phyloP scores from a whole-genome alignment of 2,888 invertebrate species.

The Plutella xylostella region DNA sequence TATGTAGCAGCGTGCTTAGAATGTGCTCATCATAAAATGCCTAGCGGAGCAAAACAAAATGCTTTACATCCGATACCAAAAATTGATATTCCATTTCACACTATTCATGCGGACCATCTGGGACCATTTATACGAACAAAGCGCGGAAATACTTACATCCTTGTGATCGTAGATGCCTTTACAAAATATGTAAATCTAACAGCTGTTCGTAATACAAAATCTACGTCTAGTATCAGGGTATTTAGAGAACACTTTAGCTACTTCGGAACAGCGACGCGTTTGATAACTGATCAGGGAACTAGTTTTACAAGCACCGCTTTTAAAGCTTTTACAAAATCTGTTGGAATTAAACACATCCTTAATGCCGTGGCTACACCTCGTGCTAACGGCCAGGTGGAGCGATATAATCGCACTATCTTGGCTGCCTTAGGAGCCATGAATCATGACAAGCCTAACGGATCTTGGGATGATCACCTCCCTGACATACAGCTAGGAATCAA shows the following conservation, averaged over 20 bases:
- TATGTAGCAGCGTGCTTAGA: not conserved
- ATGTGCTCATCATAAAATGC: not conserved
- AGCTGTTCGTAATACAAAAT: not conserved
- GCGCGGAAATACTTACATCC: not conserved
- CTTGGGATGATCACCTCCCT: too few relatives aligned
- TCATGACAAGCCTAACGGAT: too few relatives aligned
- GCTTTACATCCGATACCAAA: not conserved
- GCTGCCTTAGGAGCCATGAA: too few relatives aligned
- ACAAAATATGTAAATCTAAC: not conserved
- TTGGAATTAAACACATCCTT: not conserved
- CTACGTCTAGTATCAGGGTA: not conserved
- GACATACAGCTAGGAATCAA: too few relatives aligned
- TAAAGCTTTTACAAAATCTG: not conserved
- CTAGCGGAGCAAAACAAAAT: not conserved
- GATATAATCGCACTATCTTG: not conserved
- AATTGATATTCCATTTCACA: not conserved
- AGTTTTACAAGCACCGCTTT: not conserved
- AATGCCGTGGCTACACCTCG: not conserved
- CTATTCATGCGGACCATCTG: conserved; percentile 1
- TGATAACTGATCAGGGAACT: conserved; percentile 1
- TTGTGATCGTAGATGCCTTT: not conserved
- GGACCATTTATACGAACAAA: conserved; percentile 1
- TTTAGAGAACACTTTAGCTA: not conserved
- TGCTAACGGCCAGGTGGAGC: not conserved
- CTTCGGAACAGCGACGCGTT: not conserved